A percentile compares a stretch with the other conserved stretches of the same genome.
phyloP scores from a whole-genome alignment of 2,888 invertebrate genomes.

The Hymenopus coronatus region DNA sequence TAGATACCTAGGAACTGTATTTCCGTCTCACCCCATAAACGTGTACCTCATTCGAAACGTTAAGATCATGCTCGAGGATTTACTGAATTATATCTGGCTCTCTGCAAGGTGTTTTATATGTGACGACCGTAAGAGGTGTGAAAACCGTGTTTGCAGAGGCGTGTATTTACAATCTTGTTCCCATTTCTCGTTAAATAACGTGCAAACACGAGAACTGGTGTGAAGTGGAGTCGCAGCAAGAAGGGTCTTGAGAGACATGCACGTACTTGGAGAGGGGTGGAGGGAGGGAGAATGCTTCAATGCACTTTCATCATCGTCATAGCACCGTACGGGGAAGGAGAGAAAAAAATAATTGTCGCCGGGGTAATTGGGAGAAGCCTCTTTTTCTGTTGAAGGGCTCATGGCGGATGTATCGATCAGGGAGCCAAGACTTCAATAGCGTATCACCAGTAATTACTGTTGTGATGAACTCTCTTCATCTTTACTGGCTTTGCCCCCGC shows the following conservation, averaged over 20 bases:
- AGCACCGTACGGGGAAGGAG: not conserved
- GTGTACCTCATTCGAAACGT: not conserved
- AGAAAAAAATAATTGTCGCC: not conserved
- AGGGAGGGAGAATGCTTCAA: not conserved
- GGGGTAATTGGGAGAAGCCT: not conserved
- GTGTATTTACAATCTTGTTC: not conserved
- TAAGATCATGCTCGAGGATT: not conserved
- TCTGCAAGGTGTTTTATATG: not conserved
- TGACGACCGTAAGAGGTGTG: not conserved
- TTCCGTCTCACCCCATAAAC: not conserved
- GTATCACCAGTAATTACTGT: not conserved
- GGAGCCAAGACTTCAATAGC: not conserved
- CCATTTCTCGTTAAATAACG: not conserved
- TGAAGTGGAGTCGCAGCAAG: not conserved
- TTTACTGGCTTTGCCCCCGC: not conserved
- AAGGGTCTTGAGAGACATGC: not conserved
- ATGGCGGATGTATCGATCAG: not conserved
- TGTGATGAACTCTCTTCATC: not conserved
- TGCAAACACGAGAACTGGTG: not conserved
- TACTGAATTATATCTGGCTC: not conserved
- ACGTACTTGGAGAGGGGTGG: not conserved
- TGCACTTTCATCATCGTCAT: constrained; percentile 5
- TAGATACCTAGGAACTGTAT: no score
- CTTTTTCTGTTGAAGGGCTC: not conserved
- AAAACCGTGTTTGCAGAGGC: not conserved